Conservation (phyloP, 2,113 vertebrate genomes). For the Stomatorhinus ivindoensis region DNA sequence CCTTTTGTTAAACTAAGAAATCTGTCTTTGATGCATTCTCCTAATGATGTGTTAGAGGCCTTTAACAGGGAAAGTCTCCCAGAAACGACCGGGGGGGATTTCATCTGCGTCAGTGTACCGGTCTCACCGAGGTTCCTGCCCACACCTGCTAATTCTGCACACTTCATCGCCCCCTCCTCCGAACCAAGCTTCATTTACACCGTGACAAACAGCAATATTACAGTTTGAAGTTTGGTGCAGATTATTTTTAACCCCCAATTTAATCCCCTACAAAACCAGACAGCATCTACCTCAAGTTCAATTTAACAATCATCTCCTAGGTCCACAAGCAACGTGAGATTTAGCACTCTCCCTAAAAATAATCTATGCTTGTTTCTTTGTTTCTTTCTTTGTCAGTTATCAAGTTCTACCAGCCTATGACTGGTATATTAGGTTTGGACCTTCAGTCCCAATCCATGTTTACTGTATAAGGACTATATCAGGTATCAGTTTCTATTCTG, state of each 20-base stretch:
- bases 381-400: background rate
- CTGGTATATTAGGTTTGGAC: background rate
- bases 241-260: constrained; percentile 5
- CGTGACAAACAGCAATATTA: background rate
- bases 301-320: background rate
- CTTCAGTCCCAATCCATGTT: background rate
- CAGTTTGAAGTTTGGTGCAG: constrained; percentile 7
- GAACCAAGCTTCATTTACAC: background rate
- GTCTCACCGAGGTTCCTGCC: background rate
- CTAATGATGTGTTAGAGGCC: background rate
- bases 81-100: background rate
- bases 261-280: constrained; percentile 3
- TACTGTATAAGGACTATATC: background rate
- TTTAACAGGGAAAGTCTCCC: background rate
- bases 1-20: background rate
- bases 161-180: background rate
- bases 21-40: background rate
- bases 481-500: background rate
- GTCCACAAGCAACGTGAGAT: background rate
- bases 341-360: background rate
- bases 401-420: background rate
- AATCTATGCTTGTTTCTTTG: background rate
- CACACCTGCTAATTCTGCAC: background rate
- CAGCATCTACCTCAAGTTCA: constrained; percentile 6
- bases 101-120: background rate